Conservation (phyloP, 2,797 vertebrate genomes). For the Bradypodion pumilum region DNA sequence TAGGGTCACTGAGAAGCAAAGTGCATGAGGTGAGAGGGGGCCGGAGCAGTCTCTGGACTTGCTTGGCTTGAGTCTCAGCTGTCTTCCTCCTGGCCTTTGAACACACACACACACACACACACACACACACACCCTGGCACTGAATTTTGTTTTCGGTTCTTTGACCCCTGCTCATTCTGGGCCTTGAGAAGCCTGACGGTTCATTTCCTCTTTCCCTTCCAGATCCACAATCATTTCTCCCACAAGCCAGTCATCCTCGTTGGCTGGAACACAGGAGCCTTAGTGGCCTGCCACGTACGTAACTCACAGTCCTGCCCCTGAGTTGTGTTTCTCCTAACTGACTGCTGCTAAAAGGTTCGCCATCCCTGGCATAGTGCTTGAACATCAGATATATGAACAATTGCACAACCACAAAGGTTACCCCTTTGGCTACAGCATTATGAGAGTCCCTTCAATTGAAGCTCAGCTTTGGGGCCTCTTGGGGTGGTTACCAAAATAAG, state of each 20-base stretch:
- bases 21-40: conserved; percentile 91
- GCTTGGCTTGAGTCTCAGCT: background rate
- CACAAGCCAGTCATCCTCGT: conserved; percentile 95
- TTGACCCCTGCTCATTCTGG: background rate
- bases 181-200: background rate
- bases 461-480: too few species aligned
- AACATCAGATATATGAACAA: too few species aligned
- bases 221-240: conserved; percentile 97
- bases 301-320: fast-evolving
- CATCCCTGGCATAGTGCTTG: too few species aligned
- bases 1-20: conserved; percentile 89
- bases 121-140: too few species aligned
- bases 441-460: too few species aligned
- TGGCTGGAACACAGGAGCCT: conserved; percentile 97
- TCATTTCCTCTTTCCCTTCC: conserved; percentile 12
- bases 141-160: background rate
- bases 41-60: fast-evolving
- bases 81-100: fast-evolving
- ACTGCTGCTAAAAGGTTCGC: too few species aligned
- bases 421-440: background rate
- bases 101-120: too few species aligned
- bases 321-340: fast-evolving
- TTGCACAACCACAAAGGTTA: background rate
- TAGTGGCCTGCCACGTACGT: conserved; percentile 96
- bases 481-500: background rate